phyloP scores from a whole-genome alignment of 2,113 vertebrate genomes.

The Zosterops hypoxanthus region DNA sequence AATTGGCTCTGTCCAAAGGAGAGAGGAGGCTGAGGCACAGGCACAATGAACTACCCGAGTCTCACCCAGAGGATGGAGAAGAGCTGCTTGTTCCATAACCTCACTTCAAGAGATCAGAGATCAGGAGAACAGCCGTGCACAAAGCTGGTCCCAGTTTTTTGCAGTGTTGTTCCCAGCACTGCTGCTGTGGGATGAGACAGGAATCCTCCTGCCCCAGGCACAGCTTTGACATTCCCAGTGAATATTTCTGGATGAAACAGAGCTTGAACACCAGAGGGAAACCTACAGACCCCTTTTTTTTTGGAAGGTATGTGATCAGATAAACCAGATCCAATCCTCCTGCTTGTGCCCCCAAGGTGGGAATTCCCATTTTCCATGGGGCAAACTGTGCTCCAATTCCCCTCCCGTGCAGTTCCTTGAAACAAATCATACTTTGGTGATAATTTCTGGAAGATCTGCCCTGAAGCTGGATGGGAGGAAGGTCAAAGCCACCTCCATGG shows the following conservation, averaged over 20 bases:
- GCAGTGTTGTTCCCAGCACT: not conserved
- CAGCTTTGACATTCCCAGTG: not conserved
- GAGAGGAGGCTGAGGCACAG: not conserved
- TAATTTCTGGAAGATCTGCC: not conserved
- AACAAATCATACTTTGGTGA: not conserved
- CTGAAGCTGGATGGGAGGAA: not conserved
- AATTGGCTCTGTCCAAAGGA: not conserved
- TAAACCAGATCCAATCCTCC: not conserved
- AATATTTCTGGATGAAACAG: not conserved
- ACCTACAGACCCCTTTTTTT: not conserved
- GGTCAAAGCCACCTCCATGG: not conserved
- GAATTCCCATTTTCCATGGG: not conserved
- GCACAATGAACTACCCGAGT: not conserved
- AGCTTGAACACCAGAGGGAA: not conserved
- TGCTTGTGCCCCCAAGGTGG: rapidly evolving
- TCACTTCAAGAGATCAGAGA: not conserved
- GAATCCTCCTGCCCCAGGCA: not conserved
- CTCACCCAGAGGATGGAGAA: not conserved
- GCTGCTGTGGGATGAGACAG: not conserved
- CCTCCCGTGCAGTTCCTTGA: not conserved
- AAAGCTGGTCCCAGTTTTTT: not conserved
- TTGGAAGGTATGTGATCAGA: not conserved
- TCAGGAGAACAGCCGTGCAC: not conserved
- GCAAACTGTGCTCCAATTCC: not conserved
- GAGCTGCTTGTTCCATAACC: not conserved